Evolutionary conservation across 2,888 invertebrate species (phyloP).

Genomic region (Mimumesa dahlbomi): DNA sequence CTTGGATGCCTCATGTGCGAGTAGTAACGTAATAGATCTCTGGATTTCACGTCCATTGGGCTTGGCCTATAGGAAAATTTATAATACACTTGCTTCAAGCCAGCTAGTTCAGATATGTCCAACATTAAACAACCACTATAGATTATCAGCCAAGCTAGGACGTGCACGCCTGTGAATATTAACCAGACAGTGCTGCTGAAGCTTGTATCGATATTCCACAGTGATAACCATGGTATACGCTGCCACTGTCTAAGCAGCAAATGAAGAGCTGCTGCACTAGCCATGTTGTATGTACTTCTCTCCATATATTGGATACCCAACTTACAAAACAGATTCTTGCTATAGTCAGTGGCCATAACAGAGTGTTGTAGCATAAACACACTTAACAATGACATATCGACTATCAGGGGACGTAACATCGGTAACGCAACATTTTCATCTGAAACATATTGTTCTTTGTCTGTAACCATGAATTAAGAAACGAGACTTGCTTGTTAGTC

Average conservation of each 20-base stretch:
- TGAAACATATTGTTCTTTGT: slow-evolving; percentile 37
- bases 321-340: slow-evolving; percentile 80
- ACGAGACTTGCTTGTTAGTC: too few relatives aligned
- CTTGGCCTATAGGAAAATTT: slow-evolving; percentile 81
- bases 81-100: slow-evolving; percentile 85
- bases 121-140: slow-evolving; percentile 84
- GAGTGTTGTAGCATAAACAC: slow-evolving; percentile 84
- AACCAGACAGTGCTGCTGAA: slow-evolving; percentile 80
- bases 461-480: too few relatives aligned
- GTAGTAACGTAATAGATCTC: slow-evolving; percentile 81
- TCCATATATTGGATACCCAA: slow-evolving; percentile 78
- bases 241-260: slow-evolving; percentile 82
- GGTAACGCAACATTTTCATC: slow-evolving; percentile 63
- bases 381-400: slow-evolving; percentile 81
- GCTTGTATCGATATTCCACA: slow-evolving; percentile 83
- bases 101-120: slow-evolving; percentile 84
- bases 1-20: slow-evolving; percentile 85
- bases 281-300: slow-evolving; percentile 72
- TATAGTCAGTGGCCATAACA: slow-evolving; percentile 80
- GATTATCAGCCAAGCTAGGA: slow-evolving; percentile 82
- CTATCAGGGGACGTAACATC: slow-evolving; percentile 78
- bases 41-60: slow-evolving; percentile 82
- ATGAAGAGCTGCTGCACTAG: slow-evolving; percentile 79
- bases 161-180: slow-evolving; percentile 81
- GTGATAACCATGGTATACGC: slow-evolving; percentile 78